Percentiles rank a stretch among this genome's conserved stretches.
Evolutionary conservation across 2,113 vertebrate species (phyloP).

Genomic region (Nyctereutes procyonoides): DNA sequence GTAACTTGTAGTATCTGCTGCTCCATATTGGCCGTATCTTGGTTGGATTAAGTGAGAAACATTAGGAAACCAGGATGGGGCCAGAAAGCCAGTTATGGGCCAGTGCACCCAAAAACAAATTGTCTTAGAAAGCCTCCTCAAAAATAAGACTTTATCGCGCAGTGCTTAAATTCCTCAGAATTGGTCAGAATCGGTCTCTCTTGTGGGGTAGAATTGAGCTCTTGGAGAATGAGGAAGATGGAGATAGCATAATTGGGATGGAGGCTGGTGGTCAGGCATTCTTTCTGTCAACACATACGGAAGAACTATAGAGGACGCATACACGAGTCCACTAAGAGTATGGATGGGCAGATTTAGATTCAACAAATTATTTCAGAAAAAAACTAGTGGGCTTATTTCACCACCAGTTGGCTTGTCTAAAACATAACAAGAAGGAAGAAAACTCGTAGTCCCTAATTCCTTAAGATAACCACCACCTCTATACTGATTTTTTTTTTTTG

Average conservation of each 20-base stretch:
- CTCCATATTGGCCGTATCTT: background rate
- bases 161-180: background rate
- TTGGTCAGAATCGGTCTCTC: background rate
- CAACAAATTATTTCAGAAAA: background rate
- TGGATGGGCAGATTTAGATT: background rate
- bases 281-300: background rate
- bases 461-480: background rate
- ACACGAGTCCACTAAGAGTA: background rate
- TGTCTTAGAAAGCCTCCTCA: background rate
- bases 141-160: background rate
- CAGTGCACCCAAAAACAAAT: background rate
- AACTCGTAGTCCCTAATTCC: background rate
- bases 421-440: background rate
- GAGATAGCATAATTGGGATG: background rate
- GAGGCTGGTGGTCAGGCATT: background rate
- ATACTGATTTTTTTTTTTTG: background rate
- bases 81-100: background rate
- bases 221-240: background rate
- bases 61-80: background rate
- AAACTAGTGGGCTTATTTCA: background rate
- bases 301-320: background rate
- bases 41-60: background rate
- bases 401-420: background rate
- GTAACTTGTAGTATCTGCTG: background rate
- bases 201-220: background rate